Evolutionary conservation across 2,888 invertebrate species (phyloP), one percentile per base, ranked within the genome.

Genomic region (Oscheius myriophilus): DNA sequence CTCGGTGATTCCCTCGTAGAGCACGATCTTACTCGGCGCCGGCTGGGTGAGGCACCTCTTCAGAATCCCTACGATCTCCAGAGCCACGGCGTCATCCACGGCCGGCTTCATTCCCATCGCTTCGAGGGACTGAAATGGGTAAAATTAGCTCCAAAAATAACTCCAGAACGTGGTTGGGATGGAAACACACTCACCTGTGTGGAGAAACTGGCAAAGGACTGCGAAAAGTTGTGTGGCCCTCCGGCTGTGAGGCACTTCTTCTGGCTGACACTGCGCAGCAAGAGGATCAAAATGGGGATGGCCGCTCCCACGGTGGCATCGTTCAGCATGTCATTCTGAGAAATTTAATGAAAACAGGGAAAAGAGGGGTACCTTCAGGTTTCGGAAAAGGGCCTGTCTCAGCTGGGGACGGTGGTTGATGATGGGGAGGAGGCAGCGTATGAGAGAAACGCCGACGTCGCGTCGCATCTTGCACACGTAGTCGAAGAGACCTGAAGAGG

Each of bases 401-500:
- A 82, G 52, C 52, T 79, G 74, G 33, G 73, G 52, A 54, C 81
- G 66, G 16, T 77, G 78, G 52, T 79, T 79, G 71, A 82, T 76
- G 11, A 82, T 72, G 1, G 82, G 82, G 41, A 82, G 68, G 41
- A 82, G 76, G 41, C 80, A 75, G 21, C 80, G 52, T 33, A 82
- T 73, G 39, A 82, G 71, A 7, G 80, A 78, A 21, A 81, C 71
- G 0, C 76, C 73, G 23, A 82, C 75, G 58, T 82, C 80, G 18
- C 72, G 61, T 41, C 66, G 61, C 75, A 78, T 75, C 25, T 69
- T 43, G 54, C 77, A 78, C 3, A 77, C 74, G 54, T 74, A 74
- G 33, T 77, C 77, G 42, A 77, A 77, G 6, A 77, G 49, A 4
- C 67, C 66, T 65, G 21, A 33, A 14, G 16, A 14, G 16, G 6